Evolutionary conservation across 2,888 invertebrate species (phyloP).

Genomic region (Erynnis tages): DNA sequence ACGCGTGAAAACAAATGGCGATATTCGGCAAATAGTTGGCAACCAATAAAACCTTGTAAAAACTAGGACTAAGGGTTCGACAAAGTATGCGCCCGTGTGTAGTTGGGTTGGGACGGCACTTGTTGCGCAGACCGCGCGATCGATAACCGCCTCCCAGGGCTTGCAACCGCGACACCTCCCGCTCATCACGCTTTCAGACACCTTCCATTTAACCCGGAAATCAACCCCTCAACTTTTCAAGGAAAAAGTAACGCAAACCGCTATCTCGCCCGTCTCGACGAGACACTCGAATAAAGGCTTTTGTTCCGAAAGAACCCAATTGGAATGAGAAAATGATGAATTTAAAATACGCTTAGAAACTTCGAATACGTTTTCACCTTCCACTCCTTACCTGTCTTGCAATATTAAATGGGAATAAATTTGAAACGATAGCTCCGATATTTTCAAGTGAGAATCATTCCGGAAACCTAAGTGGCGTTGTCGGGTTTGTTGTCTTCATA

Average conservation of each 20-base stretch:
- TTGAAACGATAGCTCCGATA: conserved; percentile 26
- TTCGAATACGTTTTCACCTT: background rate
- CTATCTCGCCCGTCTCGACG: background rate
- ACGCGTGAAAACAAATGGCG: no score
- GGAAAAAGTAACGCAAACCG: background rate
- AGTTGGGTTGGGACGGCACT: conserved; percentile 47
- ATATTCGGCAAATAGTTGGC: no score
- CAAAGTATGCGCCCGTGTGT: conserved; percentile 15
- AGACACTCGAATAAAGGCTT: background rate
- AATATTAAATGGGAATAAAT: no score
- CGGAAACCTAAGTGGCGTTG: conserved; percentile 44
- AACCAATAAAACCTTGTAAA: background rate
- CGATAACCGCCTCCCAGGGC: conserved; percentile 51
- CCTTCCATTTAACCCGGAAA: conserved; percentile 42
- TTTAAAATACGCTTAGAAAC: background rate
- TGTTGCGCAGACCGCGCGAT: conserved; percentile 71
- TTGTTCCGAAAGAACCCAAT: background rate
- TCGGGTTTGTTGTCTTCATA: conserved; percentile 48
- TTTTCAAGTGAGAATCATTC: conserved; percentile 23
- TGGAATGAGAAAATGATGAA: no score
- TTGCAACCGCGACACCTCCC: conserved; percentile 41
- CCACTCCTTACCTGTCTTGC: no score
- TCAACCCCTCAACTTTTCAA: conserved; percentile 29
- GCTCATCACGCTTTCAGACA: conserved; percentile 33
- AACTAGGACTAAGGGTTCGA: background rate